Evolutionary conservation across 53 echinoderm and acorn worm species (phyloP).

Genomic region (Luidia sarsii): DNA sequence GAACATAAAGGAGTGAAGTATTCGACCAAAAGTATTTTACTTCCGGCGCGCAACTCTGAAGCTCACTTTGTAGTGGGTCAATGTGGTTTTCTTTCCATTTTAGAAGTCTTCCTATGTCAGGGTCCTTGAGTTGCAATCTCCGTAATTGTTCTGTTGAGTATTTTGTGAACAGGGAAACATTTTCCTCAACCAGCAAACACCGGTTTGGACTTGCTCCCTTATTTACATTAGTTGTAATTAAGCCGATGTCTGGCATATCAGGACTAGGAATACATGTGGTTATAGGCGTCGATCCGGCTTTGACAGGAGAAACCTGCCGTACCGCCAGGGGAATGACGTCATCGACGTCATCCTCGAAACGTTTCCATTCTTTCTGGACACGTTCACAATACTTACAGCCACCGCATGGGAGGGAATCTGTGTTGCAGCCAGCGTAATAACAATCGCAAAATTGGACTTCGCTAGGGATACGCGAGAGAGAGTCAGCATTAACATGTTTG

Average conservation of each 20-base stretch:
- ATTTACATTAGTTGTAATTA: too few relatives aligned
- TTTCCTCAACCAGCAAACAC: not conserved
- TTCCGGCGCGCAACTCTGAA: not conserved
- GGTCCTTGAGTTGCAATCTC: not conserved
- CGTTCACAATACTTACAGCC: constrained; percentile 29
- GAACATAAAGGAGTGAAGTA: not conserved
- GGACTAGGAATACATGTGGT: too few relatives aligned
- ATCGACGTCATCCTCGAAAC: constrained; percentile 34
- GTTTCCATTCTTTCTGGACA: constrained; percentile 26
- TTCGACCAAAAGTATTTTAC: constrained; percentile 21
- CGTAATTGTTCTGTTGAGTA: not conserved
- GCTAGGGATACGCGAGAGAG: constrained; percentile 28
- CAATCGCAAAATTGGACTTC: not conserved
- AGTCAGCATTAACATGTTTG: constrained; percentile 52
- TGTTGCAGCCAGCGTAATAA: constrained; percentile 19
- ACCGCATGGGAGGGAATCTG: constrained; percentile 44
- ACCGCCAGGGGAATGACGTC: not conserved
- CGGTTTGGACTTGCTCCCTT: too few relatives aligned
- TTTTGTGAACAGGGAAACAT: not conserved
- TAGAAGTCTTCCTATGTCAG: not conserved
- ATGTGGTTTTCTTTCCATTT: not conserved
- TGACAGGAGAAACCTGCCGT: too few relatives aligned
- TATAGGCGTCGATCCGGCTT: too few relatives aligned
- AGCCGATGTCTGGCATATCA: too few relatives aligned
- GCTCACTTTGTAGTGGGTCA: not conserved